These are phyloP conservation scores for Standfussiana lucernea DNA, from an alignment of 2,888 invertebrate genomes.

Conservation along the genomic window DNA sequence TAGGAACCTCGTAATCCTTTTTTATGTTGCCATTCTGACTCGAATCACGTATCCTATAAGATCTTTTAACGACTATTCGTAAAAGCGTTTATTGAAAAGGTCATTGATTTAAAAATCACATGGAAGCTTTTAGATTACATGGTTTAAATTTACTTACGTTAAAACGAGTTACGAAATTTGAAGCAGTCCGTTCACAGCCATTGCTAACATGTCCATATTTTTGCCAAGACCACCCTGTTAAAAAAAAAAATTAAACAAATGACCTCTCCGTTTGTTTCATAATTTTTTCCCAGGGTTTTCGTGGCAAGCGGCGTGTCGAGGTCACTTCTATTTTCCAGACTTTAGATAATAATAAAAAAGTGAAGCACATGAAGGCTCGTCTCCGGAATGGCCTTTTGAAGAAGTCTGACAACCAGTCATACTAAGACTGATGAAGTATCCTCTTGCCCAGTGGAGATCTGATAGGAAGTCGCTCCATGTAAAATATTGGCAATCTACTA, in stretches of 20 bases:
- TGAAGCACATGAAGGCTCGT: background rate
- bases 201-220: background rate
- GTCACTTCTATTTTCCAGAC: background rate
- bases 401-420: background rate
- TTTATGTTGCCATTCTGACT: constrained; percentile 52
- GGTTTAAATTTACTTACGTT: background rate
- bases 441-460: background rate
- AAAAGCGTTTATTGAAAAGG: constrained; percentile 53
- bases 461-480: too few species aligned
- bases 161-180: background rate
- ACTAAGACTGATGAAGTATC: background rate
- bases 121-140: background rate
- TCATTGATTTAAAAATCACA: constrained; percentile 33
- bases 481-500: background rate
- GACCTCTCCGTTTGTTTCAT: too few species aligned
- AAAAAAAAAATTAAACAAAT: background rate
- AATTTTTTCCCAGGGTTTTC: too few species aligned
- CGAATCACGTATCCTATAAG: constrained; percentile 44
- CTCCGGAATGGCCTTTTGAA: background rate
- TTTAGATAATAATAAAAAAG: background rate
- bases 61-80: constrained; percentile 31
- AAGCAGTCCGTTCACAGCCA: background rate
- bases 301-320: too few species aligned
- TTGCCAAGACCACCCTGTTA: background rate
- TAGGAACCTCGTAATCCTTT: constrained; percentile 51